Conservation (phyloP, 2,888 invertebrate genomes). For the Drosophila villosipedis region DNA sequence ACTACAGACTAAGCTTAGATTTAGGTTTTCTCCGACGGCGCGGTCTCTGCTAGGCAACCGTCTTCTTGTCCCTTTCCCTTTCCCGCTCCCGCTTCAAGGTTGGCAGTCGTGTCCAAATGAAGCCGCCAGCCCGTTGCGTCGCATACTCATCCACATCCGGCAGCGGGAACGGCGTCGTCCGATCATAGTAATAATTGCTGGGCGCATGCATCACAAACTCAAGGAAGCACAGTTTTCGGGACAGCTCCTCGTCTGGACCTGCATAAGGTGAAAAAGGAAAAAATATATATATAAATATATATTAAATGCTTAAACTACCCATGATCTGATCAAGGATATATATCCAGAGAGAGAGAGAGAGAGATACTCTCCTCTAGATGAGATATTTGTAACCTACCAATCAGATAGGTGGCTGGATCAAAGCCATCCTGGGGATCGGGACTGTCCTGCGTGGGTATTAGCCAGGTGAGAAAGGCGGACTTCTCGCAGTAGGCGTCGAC, state of each 20-base stretch:
- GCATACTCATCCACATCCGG: constrained; percentile 85
- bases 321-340: background rate
- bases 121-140: constrained; percentile 86
- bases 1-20: constrained; percentile 10
- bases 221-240: constrained; percentile 93
- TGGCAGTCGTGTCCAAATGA: constrained; percentile 88
- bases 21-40: constrained; percentile 5
- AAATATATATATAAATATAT: background rate
- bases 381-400: constrained; percentile 87
- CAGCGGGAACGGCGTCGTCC: constrained; percentile 91
- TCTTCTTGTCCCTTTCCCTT: constrained; percentile 30
- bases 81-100: constrained; percentile 66
- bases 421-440: constrained; percentile 92
- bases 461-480: constrained; percentile 96
- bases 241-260: constrained; percentile 95
- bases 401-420: constrained; percentile 94
- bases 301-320: background rate
- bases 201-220: constrained; percentile 97
- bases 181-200: constrained; percentile 94
- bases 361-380: background rate
- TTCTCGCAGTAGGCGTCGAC: constrained; percentile 97
- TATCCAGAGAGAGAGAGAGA: background rate
- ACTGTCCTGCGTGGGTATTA: constrained; percentile 93
- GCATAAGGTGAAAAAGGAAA: background rate
- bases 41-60: constrained; percentile 37